Evolutionary conservation across 2,797 vertebrate species (phyloP).

Genomic region (Threskiornis aethiopicus): DNA sequence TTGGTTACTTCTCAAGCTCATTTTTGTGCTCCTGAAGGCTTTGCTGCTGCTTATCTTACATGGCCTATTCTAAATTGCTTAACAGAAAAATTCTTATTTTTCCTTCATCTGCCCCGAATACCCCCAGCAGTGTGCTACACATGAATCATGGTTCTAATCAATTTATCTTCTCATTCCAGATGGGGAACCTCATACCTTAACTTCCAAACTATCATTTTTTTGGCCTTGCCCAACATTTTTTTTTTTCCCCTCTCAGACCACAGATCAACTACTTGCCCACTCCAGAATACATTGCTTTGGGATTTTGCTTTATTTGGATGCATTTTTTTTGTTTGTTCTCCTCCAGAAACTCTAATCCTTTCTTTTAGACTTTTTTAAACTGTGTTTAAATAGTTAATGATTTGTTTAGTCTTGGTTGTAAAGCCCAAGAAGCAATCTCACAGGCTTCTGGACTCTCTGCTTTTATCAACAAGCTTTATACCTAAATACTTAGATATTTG

Average conservation of each 20-base stretch:
- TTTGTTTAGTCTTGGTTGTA: background rate
- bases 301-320: background rate
- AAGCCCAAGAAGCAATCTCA: background rate
- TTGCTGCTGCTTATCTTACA: background rate
- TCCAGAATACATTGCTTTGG: background rate
- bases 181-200: background rate
- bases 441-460: background rate
- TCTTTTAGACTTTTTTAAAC: background rate
- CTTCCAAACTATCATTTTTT: background rate
- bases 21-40: background rate
- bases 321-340: background rate
- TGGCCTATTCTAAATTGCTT: background rate
- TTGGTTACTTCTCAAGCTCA: background rate
- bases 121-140: background rate
- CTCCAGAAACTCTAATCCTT: background rate
- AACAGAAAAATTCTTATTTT: background rate
- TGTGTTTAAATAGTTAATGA: background rate
- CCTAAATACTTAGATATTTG: background rate
- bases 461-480: background rate
- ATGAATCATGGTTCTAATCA: background rate
- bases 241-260: background rate
- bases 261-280: background rate
- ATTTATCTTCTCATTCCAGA: background rate
- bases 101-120: background rate
- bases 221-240: background rate